These are phyloP conservation scores for Blastobasis adustella DNA, from an alignment of 2,888 invertebrate species.

Conservation along the genomic window DNA sequence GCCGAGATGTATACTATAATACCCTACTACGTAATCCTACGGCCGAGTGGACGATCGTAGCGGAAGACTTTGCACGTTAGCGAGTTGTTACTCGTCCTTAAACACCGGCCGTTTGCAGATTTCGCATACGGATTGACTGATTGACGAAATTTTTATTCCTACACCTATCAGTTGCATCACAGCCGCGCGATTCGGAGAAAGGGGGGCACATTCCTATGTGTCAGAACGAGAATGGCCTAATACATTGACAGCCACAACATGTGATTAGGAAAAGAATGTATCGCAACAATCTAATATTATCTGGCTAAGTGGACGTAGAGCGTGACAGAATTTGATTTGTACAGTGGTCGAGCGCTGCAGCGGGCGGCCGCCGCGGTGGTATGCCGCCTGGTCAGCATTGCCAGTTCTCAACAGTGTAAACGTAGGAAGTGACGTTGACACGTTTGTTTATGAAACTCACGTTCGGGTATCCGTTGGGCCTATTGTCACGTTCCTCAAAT, in stretches of 20 bases:
- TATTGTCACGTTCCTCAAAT: conserved; percentile 57
- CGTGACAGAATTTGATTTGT: no score
- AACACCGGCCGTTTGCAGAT: conserved; percentile 38
- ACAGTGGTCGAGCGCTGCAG: no score
- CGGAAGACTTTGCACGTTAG: conserved; percentile 24
- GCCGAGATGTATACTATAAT: conserved; percentile 1
- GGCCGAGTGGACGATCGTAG: conserved; percentile 16
- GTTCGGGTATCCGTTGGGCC: conserved; percentile 27
- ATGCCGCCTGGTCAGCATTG: background rate
- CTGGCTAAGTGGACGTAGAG: no score
- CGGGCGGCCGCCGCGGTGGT: no score
- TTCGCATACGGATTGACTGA: conserved; percentile 47
- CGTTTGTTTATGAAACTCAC: conserved; percentile 46
- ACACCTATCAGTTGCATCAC: conserved; percentile 36
- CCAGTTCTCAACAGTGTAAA: conserved; percentile 3
- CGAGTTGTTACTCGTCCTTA: conserved; percentile 31
- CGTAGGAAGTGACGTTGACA: conserved; percentile 25
- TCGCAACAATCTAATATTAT: no score
- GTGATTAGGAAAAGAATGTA: no score
- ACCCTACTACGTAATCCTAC: conserved; percentile 9
- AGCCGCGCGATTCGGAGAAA: conserved; percentile 29
- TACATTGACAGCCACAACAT: background rate
- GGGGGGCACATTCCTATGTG: conserved; percentile 20
- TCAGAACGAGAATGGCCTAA: background rate
- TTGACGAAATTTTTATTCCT: conserved; percentile 30